Conservation (phyloP, 23 tunicate genomes). For the Botrylloides violaceus region DNA sequence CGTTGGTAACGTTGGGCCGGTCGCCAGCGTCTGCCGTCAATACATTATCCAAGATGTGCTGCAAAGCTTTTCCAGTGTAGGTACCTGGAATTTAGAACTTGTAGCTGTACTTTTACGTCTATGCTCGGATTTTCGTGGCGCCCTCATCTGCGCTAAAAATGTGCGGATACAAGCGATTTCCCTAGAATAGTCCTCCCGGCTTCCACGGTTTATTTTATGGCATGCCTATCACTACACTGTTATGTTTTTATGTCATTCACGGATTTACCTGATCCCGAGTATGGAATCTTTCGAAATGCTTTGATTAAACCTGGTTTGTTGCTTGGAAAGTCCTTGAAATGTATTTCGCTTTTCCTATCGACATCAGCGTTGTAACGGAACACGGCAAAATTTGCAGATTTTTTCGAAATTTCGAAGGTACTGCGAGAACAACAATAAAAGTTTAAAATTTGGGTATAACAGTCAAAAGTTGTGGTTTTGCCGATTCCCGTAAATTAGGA, state of each 20-base stretch:
- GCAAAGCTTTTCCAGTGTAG: constrained; percentile 20
- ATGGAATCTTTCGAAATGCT: constrained; percentile 10
- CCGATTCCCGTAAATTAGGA: too few species aligned
- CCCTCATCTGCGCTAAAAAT: too few species aligned
- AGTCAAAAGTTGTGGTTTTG: too few species aligned
- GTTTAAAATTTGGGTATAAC: too few species aligned
- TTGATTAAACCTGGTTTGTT: background rate
- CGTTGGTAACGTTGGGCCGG: constrained; percentile 18
- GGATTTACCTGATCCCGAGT: constrained; percentile 8
- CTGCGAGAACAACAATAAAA: too few species aligned
- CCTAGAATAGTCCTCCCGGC: too few species aligned
- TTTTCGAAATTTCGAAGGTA: constrained; percentile 1
- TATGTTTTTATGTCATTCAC: background rate
- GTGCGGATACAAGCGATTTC: too few species aligned
- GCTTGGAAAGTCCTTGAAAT: constrained; percentile 8
- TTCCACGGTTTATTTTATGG: too few species aligned
- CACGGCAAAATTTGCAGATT: constrained; percentile 13
- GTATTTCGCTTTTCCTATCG: background rate
- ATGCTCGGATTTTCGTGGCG: too few species aligned
- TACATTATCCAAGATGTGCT: constrained; percentile 1
- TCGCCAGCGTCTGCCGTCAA: background rate
- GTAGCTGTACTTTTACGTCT: too few species aligned
- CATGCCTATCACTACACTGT: too few species aligned
- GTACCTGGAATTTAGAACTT: too few species aligned
- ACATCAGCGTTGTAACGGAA: constrained; percentile 19